Base-by-base conservation (phyloP, 2,888 invertebrate genomes). In the Scaeva pyrastri region DNA sequence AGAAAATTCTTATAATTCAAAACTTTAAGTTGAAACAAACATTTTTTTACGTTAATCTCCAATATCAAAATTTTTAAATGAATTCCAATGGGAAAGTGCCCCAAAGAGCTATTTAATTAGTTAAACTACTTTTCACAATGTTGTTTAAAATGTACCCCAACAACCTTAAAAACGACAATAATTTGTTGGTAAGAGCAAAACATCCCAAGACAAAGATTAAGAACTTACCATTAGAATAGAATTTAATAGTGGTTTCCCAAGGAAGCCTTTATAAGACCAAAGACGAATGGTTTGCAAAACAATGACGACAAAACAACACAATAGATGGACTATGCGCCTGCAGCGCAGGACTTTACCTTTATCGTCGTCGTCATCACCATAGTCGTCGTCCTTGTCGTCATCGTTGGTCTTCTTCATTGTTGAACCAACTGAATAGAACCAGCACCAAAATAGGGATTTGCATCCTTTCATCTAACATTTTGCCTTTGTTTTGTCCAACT, bases 241-340 rank as follows among this genome's bases (percentile, higher is more conserved):
- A 77, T 71, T 60, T 62, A 71, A 77, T 77, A 19, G 60, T 62
- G 43, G 58, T 39, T 14, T 48, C 58, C 68, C 58, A 14, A 36
- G 58, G 56, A 66, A 66, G 60, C 50, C 19, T 43, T 43, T 62
- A 62, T 23, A 43, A 31, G 31, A 36, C 45, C 62, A 4, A 41
- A 56, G n/a, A 10, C 23, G 11, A 76, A 68, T 58, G 16, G 66
- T 68, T 73, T 43, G 3, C 21, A 16, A 19, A 5, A 55, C 8
- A 26, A 55, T 4, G 19, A 60, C 8, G 58, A 58, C 14, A 36
- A 60, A n/a, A n/a, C 39, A 23, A 68, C 55, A 75, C 12, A 55
- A 66, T 52, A 76, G 19, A 76, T 5, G 5, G 58, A 70, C 68
- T 50, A 50, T 52, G 19, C n/a, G 21, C 16, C 39, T 62, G 43